Percentiles rank a stretch among this genome's conserved stretches.
Conservation (phyloP, 2,888 invertebrate species). For the Galerucella pusilla region DNA sequence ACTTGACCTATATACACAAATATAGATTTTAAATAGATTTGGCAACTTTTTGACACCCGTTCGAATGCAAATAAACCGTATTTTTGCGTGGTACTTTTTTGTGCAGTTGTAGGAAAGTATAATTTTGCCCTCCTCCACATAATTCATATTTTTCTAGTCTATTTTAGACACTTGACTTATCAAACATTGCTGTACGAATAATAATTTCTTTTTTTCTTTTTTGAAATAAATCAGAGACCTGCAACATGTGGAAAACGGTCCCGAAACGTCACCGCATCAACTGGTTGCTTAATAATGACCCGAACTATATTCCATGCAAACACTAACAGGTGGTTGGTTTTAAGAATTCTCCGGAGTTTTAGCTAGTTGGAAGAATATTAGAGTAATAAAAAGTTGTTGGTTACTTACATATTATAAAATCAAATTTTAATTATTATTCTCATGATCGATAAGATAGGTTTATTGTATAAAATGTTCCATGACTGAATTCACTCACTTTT, state of each 20-base stretch:
- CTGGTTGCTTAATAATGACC: constrained; percentile 15
- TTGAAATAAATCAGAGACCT: neutral
- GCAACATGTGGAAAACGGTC: neutral
- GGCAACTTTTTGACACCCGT: too few relatives aligned
- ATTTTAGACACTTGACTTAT: too few relatives aligned
- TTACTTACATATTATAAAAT: neutral
- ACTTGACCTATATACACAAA: too few relatives aligned
- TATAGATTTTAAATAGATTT: too few relatives aligned
- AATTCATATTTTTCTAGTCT: too few relatives aligned
- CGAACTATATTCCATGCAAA: constrained; percentile 16
- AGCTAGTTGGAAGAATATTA: neutral
- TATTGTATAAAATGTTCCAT: constrained; percentile 11
- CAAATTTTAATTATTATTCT: constrained; percentile 21
- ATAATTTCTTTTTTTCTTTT: too few relatives aligned
- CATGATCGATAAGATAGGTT: constrained; percentile 15
- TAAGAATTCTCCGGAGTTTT: constrained; percentile 5
- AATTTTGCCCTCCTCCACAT: too few relatives aligned
- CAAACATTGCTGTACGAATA: too few relatives aligned
- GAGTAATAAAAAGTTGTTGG: neutral
- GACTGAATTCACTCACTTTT: constrained; percentile 30
- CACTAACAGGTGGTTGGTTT: constrained; percentile 23
- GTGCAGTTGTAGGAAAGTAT: too few relatives aligned
- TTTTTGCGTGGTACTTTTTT: too few relatives aligned
- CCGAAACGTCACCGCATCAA: constrained; percentile 2
- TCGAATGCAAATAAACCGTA: too few relatives aligned